phyloP scores from a whole-genome alignment of 2,888 invertebrate genomes.

The Pterostichus madidus region DNA sequence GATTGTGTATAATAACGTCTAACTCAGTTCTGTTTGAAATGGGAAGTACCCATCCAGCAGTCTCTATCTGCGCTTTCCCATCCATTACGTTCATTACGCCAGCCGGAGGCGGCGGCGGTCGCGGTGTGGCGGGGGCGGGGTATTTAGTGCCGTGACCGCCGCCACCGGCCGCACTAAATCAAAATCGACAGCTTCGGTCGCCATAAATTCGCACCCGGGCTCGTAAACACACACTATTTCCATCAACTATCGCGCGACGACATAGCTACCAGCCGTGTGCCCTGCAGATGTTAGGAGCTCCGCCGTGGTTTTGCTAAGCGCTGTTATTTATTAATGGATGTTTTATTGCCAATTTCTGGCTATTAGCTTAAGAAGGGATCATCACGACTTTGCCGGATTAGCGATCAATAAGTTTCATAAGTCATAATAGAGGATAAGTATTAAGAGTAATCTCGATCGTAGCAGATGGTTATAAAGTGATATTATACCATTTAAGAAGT shows the following conservation, averaged over 20 bases:
- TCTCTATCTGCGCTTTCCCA: slow-evolving; percentile 40
- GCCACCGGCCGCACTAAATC: slow-evolving; percentile 20
- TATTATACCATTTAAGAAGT: too few relatives aligned
- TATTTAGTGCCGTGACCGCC: slow-evolving; percentile 47
- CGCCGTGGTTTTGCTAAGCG: background rate
- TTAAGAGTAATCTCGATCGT: too few relatives aligned
- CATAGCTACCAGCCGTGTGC: background rate
- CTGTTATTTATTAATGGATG: slow-evolving; percentile 41
- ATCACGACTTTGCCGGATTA: too few relatives aligned
- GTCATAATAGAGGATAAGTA: too few relatives aligned
- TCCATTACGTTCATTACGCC: slow-evolving; percentile 49
- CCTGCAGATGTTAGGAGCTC: background rate
- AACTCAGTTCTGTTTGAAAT: too few relatives aligned
- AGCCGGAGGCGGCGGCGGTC: slow-evolving; percentile 9
- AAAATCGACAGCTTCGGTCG: slow-evolving; percentile 51
- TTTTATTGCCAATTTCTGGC: slow-evolving; percentile 12
- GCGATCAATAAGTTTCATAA: too few relatives aligned
- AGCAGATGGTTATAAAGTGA: too few relatives aligned
- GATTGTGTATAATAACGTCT: too few relatives aligned
- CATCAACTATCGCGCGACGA: slow-evolving; percentile 9
- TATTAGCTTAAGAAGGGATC: slow-evolving; percentile 16
- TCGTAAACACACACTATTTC: slow-evolving; percentile 45
- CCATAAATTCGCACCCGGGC: slow-evolving; percentile 44
- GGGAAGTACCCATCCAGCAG: slow-evolving; percentile 2
- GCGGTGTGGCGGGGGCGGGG: slow-evolving; percentile 20